Base-by-base conservation (phyloP, 2,888 invertebrate genomes). In the Xanthia icteritia region DNA sequence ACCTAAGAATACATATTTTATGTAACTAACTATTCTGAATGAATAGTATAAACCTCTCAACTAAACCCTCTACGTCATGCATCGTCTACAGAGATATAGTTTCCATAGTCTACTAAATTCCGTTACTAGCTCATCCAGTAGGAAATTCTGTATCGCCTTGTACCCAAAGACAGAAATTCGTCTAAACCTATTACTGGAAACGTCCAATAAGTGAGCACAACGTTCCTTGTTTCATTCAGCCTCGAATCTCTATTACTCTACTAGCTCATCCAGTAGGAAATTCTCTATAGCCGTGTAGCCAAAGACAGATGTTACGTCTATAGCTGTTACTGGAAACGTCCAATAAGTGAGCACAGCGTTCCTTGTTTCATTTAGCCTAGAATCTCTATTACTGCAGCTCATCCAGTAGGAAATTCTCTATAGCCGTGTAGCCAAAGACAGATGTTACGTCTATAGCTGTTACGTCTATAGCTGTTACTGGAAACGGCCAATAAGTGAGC, bases 401-500 rank as follows among this genome's bases (percentile, higher is more conserved):
- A 64, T 83, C 73, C 20, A 64, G 73, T 71, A 48, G 23, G 15
- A 27, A 27, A 66, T 51, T 36, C 42, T 20, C 27, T 58, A 64
- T 8, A 11, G 8, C 36, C 5, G 8, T 27, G 65, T 45, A n/a
- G 42, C 31, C 42, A 70, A 68, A 68, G 54, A 39, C 67, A 73
- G 67, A 54, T 71, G 74, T 42, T 58, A 51, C 54, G 45, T 63
- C 27, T 67, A 70, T 36, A 56, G 54, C 51, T 60, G 42, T 82
- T 70, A 83, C 67, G 45, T 63, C 27, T 67, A 70, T 36, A 56
- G 54, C 51, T 60, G 42, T 82, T 70, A 83, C 67, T 64, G 8
- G 15, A 60, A 82, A 63, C 67, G 36, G 74, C 48, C 60, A 83
- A 82, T 83, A 74, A 42, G 13, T 70, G 54, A 63, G 51, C 31